Evolutionary conservation across 1,140 invertebrate species (phyloP).

Genomic region (Neodiprion lecontei): DNA sequence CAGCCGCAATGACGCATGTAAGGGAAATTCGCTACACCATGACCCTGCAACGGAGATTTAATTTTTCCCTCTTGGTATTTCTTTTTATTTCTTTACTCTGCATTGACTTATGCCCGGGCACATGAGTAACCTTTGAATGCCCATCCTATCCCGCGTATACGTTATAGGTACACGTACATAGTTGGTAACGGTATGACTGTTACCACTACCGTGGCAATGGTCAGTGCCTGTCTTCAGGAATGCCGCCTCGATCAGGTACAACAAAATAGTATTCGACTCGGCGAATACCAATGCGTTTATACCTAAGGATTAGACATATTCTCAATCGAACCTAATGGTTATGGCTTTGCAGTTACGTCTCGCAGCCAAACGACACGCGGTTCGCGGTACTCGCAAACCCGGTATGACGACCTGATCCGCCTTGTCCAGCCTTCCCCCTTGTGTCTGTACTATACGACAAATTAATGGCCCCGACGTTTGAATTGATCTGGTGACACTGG

Average conservation of each 20-base stretch:
- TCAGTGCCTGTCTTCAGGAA: constrained; percentile 37
- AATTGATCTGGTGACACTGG: neutral
- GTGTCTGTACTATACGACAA: neutral
- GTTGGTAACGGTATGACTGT: neutral
- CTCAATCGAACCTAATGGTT: constrained; percentile 42
- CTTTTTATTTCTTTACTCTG: too few relatives aligned
- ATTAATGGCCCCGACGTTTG: neutral
- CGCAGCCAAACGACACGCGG: constrained; percentile 9
- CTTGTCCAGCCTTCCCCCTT: neutral
- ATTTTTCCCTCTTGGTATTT: too few relatives aligned
- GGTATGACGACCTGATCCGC: too few relatives aligned
- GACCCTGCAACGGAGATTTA: neutral
- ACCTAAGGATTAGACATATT: constrained; percentile 37
- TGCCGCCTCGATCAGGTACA: constrained; percentile 26
- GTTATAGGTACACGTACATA: neutral
- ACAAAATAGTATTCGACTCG: constrained; percentile 33
- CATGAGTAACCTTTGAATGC: neutral
- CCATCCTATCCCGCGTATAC: too few relatives aligned
- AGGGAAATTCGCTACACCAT: neutral
- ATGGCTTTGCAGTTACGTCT: constrained; percentile 32
- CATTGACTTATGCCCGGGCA: neutral
- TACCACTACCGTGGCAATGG: neutral
- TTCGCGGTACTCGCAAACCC: neutral
- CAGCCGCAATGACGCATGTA: too few relatives aligned
- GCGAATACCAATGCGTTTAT: constrained; percentile 35